Conservation (phyloP, 2,797 vertebrate genomes). For the Rhinogobio ventralis region DNA sequence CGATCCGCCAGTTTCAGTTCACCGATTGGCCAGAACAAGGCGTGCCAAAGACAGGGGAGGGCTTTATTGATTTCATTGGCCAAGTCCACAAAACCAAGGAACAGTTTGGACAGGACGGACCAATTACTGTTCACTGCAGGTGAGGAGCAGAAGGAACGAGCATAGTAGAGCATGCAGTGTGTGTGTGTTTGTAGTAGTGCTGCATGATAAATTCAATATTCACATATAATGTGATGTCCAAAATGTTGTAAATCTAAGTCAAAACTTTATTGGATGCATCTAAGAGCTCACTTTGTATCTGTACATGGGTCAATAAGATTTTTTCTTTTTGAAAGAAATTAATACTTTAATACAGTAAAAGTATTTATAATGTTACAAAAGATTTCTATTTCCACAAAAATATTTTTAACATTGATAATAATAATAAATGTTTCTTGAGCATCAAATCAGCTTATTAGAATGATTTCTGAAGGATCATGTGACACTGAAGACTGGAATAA, state of each 20-base stretch:
- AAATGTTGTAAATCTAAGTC: neutral
- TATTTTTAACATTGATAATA: neutral
- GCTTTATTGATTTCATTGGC: constrained; percentile 97
- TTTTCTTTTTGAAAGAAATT: neutral
- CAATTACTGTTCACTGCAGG: constrained; percentile 98
- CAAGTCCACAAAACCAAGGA: constrained; percentile 99
- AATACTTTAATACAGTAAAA: neutral
- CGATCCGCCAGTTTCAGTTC: constrained; percentile 98
- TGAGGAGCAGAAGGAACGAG: constrained; percentile 57
- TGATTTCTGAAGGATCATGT: neutral
- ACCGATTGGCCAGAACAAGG: constrained; percentile 98
- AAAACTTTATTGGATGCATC: neutral
- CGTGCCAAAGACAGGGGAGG: constrained; percentile 96
- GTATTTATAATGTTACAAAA: neutral
- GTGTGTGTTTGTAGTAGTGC: constrained; percentile 4
- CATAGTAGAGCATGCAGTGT: constrained; percentile 23
- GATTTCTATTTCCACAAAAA: neutral
- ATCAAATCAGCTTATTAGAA: neutral
- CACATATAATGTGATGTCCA: neutral
- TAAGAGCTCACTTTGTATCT: neutral
- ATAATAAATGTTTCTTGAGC: neutral
- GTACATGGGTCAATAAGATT: neutral
- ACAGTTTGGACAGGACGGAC: constrained; percentile 97
- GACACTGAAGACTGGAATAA: too few relatives aligned
- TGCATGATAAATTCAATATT: neutral